These are phyloP conservation scores for Gadus macrocephalus DNA, from an alignment of 2,113 vertebrate genomes.

Conservation along the genomic window DNA sequence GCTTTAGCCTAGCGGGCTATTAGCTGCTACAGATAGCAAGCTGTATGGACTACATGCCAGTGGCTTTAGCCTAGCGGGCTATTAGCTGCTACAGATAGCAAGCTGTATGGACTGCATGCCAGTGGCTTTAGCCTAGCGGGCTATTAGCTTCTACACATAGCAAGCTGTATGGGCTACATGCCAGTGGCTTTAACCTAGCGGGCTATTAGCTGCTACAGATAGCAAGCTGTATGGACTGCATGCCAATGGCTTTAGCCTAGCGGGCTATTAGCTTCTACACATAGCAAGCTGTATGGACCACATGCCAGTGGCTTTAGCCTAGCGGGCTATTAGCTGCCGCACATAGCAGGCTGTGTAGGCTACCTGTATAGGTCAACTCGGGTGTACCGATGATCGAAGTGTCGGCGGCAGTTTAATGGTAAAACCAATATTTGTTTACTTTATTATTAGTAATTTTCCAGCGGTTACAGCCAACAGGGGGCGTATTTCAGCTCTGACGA, in stretches of 20 bases:
- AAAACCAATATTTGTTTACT: not conserved
- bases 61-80: too few species aligned
- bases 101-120: not conserved
- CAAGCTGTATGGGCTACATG: slow-evolving; percentile 38
- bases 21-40: too few species aligned
- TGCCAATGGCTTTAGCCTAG: too few species aligned
- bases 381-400: not conserved
- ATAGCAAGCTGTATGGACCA: too few species aligned
- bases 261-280: too few species aligned
- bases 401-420: too few species aligned
- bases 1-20: too few species aligned
- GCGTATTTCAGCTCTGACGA: slow-evolving; percentile 23
- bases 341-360: slow-evolving; percentile 9
- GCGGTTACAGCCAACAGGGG: slow-evolving; percentile 28
- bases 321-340: not conserved
- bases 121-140: too few species aligned
- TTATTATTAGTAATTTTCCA: not conserved
- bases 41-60: too few species aligned
- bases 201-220: slow-evolving; percentile 15
- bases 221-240: too few species aligned
- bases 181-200: slow-evolving; percentile 65
- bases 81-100: slow-evolving; percentile 8
- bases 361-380: not conserved
- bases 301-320: too few species aligned
- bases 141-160: slow-evolving; percentile 14